phyloP scores from a whole-genome alignment of 1,140 invertebrate species.

The Drosophila pectinifera region DNA sequence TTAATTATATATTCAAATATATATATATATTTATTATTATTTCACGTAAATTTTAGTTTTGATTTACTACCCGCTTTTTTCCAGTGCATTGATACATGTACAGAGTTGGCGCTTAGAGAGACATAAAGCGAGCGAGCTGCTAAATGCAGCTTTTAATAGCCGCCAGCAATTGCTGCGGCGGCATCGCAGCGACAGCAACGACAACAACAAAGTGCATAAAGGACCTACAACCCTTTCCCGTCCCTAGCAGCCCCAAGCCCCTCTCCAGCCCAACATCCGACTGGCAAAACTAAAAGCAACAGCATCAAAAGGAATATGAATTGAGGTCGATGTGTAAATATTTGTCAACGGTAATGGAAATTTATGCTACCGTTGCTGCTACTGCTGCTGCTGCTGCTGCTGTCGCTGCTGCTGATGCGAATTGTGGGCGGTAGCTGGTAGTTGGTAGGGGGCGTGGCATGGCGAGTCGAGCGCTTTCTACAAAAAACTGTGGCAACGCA shows the following conservation, averaged over 20 bases:
- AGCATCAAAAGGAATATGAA: conserved; percentile 84
- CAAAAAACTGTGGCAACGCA: conserved; percentile 45
- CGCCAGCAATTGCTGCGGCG: conserved; percentile 35
- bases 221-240: background rate
- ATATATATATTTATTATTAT: too few species aligned
- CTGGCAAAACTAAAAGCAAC: conserved; percentile 76
- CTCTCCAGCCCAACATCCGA: conserved; percentile 3
- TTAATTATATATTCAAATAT: too few species aligned
- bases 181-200: conserved; percentile 14
- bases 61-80: background rate
- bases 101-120: conserved; percentile 5
- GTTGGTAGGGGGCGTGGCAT: conserved; percentile 36
- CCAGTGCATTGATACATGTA: background rate
- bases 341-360: conserved; percentile 84
- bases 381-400: conserved; percentile 51
- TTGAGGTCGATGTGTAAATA: conserved; percentile 84
- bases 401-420: conserved; percentile 22
- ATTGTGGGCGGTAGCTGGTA: conserved; percentile 15
- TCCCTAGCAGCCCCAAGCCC: background rate
- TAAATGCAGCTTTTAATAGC: conserved; percentile 66
- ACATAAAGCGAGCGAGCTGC: conserved; percentile 22
- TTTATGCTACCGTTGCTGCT: conserved; percentile 71
- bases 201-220: conserved; percentile 50
- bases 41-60: background rate
- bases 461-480: conserved; percentile 39